Conservation (phyloP, 2,888 invertebrate genomes). For the Drosophila stalkeri region DNA sequence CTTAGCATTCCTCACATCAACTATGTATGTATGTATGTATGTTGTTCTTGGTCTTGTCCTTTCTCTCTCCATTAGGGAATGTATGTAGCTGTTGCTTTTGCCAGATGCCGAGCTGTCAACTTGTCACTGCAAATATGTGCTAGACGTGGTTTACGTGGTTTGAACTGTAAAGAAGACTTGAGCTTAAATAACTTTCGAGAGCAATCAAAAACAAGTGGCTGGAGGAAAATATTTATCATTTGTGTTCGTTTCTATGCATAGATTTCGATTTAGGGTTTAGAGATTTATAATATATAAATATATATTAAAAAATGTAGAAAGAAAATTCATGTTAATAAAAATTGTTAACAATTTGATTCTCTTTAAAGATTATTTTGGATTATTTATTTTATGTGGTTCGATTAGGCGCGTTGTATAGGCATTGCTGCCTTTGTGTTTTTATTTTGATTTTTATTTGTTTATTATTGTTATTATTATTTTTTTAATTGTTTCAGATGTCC, state of each 20-base stretch:
- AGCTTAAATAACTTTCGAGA: background rate
- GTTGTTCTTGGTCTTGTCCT: background rate
- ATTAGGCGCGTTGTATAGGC: no score
- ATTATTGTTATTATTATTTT: no score
- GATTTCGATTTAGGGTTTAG: background rate
- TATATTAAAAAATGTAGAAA: background rate
- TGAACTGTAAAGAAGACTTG: constrained; percentile 11
- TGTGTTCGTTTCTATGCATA: background rate
- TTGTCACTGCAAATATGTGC: constrained; percentile 26
- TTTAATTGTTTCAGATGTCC: no score
- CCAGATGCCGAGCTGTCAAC: constrained; percentile 38
- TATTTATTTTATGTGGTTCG: background rate
- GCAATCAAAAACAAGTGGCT: background rate
- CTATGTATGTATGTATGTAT: constrained; percentile 3
- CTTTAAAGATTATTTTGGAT: background rate
- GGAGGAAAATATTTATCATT: background rate
- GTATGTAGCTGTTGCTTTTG: constrained; percentile 16
- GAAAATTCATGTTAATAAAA: background rate
- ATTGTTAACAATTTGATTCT: background rate
- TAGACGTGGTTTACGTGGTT: constrained; percentile 14
- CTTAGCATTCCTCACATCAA: background rate
- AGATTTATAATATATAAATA: background rate
- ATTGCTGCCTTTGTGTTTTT: no score
- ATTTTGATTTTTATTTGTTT: no score
- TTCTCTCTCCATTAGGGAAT: background rate